phyloP scores from a whole-genome alignment of 2,113 vertebrate genomes.

The Dasypus novemcinctus region DNA sequence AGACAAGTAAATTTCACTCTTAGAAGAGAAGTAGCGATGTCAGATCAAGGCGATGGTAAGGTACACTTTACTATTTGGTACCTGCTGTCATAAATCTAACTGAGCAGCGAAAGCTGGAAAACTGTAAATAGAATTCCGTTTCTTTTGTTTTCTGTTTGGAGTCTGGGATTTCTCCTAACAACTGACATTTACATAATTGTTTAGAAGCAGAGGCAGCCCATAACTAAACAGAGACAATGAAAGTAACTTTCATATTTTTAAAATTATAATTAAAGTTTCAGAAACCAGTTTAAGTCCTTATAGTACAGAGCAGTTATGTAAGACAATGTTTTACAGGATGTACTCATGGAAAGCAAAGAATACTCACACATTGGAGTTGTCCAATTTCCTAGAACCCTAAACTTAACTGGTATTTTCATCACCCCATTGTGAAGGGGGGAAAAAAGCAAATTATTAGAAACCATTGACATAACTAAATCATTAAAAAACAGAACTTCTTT shows the following conservation, averaged over 20 bases:
- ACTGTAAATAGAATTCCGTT: conserved; percentile 45
- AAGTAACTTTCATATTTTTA: conserved; percentile 63
- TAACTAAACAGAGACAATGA: conserved; percentile 63
- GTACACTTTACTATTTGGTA: conserved; percentile 27
- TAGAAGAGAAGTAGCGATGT: conserved; percentile 42
- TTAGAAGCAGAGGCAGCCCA: conserved; percentile 56
- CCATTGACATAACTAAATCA: background rate
- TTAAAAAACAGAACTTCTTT: conserved; percentile 13
- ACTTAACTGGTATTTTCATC: background rate
- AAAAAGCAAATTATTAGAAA: background rate
- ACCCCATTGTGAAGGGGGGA: background rate
- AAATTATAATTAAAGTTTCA: conserved; percentile 66
- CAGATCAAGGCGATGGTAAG: background rate
- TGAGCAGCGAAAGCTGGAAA: conserved; percentile 21
- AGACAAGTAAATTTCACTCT: conserved; percentile 50
- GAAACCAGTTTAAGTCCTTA: conserved; percentile 43
- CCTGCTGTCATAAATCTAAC: background rate
- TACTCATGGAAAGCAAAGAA: background rate
- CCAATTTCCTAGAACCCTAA: background rate
- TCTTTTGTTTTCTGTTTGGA: conserved; percentile 50
- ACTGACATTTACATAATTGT: conserved; percentile 68
- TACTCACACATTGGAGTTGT: background rate
- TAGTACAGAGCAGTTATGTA: conserved; percentile 5
- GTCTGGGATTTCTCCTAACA: conserved; percentile 46
- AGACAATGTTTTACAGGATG: conserved; percentile 6